Evolutionary conservation across 2,888 invertebrate genomes (phyloP).

Genomic region (Pyrocoelia pectoralis): DNA sequence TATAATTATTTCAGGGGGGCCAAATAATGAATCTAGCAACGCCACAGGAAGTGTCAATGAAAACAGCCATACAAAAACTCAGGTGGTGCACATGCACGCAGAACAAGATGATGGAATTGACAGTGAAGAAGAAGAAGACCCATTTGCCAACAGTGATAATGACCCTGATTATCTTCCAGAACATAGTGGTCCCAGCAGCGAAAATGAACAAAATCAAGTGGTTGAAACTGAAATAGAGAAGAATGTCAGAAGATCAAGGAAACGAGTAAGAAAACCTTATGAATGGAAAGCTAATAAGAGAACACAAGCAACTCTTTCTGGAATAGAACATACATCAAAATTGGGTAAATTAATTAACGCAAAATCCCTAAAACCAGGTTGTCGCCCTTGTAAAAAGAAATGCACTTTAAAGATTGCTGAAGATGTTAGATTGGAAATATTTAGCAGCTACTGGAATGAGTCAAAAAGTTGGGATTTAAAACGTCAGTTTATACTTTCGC

Average conservation of each 20-base stretch:
- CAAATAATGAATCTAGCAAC: background rate
- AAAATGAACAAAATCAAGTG: background rate
- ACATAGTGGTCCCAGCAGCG: background rate
- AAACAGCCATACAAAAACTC: background rate
- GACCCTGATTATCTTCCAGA: background rate
- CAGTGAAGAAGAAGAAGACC: background rate
- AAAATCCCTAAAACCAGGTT: slow-evolving; percentile 9
- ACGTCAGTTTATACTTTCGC: slow-evolving; percentile 11
- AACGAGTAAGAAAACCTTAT: slow-evolving; percentile 10
- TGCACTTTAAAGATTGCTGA: slow-evolving; percentile 8
- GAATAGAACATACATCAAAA: slow-evolving; percentile 8
- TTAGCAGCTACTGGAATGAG: slow-evolving; percentile 9
- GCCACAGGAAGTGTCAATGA: background rate
- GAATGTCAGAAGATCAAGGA: slow-evolving; percentile 1
- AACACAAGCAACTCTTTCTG: slow-evolving; percentile 9
- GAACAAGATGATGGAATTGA: background rate
- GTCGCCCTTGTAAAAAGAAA: slow-evolving; percentile 10
- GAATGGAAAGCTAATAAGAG: slow-evolving; percentile 6
- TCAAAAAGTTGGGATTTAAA: slow-evolving; percentile 16
- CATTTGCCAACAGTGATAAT: slow-evolving; percentile 9
- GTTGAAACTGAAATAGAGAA: slow-evolving; percentile 7
- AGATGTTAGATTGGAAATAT: slow-evolving; percentile 9
- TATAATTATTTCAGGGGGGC: background rate
- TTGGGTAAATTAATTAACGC: slow-evolving; percentile 10
- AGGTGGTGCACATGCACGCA: background rate